Percentiles rank a stretch among this genome's conserved stretches.
Evolutionary conservation across 2,113 vertebrate genomes (phyloP).

Genomic region (human): DNA sequence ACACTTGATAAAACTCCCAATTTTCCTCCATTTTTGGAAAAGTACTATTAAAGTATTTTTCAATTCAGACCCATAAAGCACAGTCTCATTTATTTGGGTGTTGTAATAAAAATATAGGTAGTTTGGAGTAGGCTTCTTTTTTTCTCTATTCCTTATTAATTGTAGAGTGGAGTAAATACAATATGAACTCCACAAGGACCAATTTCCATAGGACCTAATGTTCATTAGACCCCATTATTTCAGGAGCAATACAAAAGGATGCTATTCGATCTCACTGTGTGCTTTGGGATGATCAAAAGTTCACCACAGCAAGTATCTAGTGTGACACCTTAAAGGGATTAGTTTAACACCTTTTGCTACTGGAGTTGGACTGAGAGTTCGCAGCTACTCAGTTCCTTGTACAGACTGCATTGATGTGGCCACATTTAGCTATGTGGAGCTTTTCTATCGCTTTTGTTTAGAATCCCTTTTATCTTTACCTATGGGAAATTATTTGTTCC

Average conservation of each 20-base stretch:
- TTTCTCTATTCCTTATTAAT: not conserved
- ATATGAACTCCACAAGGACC: accelerated
- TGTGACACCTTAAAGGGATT: not conserved
- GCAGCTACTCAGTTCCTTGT: not conserved
- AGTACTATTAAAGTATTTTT: not conserved
- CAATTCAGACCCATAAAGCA: not conserved
- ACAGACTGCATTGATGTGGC: not conserved
- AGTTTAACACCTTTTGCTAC: not conserved
- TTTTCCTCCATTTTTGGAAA: not conserved
- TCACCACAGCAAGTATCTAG: not conserved
- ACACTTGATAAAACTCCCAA: not conserved
- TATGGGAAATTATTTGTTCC: not conserved
- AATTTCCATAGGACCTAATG: not conserved
- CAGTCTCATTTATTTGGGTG: not conserved
- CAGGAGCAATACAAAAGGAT: not conserved
- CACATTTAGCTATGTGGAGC: not conserved
- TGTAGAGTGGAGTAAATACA: not conserved
- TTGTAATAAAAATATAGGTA: not conserved
- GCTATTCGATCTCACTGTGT: not conserved
- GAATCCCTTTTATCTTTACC: not conserved
- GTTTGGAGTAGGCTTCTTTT: not conserved
- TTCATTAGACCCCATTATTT: not conserved
- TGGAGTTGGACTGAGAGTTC: not conserved
- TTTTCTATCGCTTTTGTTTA: not conserved
- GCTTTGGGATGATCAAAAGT: not conserved